These are phyloP conservation scores for Zosterops borbonicus DNA, from an alignment of 2,113 vertebrate genomes.

Conservation along the genomic window DNA sequence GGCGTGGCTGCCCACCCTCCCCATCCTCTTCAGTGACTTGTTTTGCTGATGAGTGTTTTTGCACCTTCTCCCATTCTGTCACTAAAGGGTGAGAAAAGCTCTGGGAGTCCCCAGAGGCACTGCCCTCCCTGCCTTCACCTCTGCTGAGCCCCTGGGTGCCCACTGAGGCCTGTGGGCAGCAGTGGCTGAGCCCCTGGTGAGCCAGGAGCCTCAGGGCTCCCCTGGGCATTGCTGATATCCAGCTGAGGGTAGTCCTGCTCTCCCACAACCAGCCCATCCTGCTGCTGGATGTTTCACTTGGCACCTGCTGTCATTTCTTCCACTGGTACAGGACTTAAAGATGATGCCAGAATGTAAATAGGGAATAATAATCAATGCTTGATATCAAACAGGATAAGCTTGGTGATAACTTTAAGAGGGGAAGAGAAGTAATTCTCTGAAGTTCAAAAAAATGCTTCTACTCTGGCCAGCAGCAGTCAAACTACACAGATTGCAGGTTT, in stretches of 20 bases:
- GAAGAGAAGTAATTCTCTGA: neutral
- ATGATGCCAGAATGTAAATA: neutral
- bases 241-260: neutral
- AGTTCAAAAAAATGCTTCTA: neutral
- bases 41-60: constrained; percentile 1
- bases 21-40: neutral
- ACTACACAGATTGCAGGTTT: neutral
- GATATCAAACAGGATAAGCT: no score
- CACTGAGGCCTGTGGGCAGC: neutral
- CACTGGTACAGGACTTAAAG: neutral
- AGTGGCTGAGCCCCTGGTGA: rapidly evolving
- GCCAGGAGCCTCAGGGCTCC: rapidly evolving
- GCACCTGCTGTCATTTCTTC: neutral
- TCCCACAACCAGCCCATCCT: neutral
- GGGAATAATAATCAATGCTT: neutral
- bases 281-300: neutral
- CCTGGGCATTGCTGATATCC: neutral
- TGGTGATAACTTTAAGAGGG: neutral
- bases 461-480: neutral
- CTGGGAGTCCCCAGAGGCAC: neutral
- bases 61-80: neutral
- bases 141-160: neutral
- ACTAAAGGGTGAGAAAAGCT: neutral
- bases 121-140: neutral
- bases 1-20: neutral